phyloP scores from a whole-genome alignment of 2,888 invertebrate species.

The Villa cingulata region DNA sequence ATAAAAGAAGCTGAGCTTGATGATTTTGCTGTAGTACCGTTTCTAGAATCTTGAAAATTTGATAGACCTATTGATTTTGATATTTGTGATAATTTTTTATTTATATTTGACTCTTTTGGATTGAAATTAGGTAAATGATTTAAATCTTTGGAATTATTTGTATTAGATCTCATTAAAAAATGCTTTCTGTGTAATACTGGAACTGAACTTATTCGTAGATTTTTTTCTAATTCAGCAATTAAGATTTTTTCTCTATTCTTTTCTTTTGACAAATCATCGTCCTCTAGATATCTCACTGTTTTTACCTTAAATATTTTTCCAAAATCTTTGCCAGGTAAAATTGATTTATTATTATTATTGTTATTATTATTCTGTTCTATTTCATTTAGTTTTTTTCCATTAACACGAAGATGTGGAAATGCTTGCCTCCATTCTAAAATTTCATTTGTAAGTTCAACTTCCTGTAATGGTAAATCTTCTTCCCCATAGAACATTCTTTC shows the following conservation, averaged over 20 bases:
- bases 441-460: conserved; percentile 28
- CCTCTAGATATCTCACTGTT: no score
- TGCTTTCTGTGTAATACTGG: neutral
- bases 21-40: neutral
- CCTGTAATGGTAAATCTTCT: conserved; percentile 18
- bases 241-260: no score
- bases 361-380: no score
- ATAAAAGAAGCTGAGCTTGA: conserved; percentile 20
- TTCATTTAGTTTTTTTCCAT: conserved; percentile 3
- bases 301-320: conserved; percentile 11
- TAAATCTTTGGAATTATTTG: neutral
- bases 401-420: conserved; percentile 22
- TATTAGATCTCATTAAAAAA: no score
- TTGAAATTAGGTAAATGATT: neutral
- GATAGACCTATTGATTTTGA: conserved; percentile 4
- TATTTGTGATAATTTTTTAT: conserved; percentile 6
- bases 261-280: no score
- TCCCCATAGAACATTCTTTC: conserved; percentile 30
- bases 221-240: conserved; percentile 5
- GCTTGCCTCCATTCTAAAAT: conserved; percentile 32
- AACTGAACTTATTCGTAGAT: conserved; percentile 12
- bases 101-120: no score
- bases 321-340: conserved; percentile 1
- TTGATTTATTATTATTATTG: no score
- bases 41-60: neutral